Percentiles rank a stretch among this genome's conserved stretches.
Conservation (phyloP, 2,113 vertebrate species). For the Pteronura brasiliensis region DNA sequence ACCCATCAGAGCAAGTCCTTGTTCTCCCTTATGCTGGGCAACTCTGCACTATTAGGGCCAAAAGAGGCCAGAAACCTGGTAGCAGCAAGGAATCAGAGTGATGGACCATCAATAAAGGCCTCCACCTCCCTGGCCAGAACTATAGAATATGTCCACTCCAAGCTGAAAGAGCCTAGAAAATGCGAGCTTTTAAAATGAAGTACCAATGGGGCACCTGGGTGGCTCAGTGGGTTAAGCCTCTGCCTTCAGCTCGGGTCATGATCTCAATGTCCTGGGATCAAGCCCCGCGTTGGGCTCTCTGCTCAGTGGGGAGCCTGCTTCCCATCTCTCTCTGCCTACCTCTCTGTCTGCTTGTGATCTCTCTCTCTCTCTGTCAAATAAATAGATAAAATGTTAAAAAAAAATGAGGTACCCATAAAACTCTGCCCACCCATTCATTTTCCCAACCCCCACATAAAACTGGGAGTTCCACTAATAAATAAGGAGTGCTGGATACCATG, state of each 20-base stretch:
- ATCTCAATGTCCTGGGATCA: too few species aligned
- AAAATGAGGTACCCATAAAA: neutral
- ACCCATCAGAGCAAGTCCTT: neutral
- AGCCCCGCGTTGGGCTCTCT: too few species aligned
- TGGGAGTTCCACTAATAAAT: neutral
- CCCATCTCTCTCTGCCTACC: too few species aligned
- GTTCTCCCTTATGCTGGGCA: neutral
- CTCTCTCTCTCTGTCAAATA: too few species aligned
- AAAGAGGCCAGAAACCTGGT: neutral
- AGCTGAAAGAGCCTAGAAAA: neutral
- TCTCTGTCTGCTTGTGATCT: too few species aligned
- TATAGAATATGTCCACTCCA: neutral
- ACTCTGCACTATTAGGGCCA: accelerated
- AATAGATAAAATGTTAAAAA: too few species aligned
- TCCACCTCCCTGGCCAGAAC: neutral
- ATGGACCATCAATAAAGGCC: neutral
- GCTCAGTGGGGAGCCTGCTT: too few species aligned
- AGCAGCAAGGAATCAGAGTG: neutral
- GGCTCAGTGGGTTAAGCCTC: too few species aligned
- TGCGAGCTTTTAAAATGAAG: neutral
- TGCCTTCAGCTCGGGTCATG: too few species aligned
- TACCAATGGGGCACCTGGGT: too few species aligned
- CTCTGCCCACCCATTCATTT: neutral
- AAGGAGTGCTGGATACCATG: neutral
- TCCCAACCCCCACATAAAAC: neutral